These are phyloP conservation scores for Murina feae DNA, from an alignment of 2,113 vertebrate genomes.

Conservation along the genomic window DNA sequence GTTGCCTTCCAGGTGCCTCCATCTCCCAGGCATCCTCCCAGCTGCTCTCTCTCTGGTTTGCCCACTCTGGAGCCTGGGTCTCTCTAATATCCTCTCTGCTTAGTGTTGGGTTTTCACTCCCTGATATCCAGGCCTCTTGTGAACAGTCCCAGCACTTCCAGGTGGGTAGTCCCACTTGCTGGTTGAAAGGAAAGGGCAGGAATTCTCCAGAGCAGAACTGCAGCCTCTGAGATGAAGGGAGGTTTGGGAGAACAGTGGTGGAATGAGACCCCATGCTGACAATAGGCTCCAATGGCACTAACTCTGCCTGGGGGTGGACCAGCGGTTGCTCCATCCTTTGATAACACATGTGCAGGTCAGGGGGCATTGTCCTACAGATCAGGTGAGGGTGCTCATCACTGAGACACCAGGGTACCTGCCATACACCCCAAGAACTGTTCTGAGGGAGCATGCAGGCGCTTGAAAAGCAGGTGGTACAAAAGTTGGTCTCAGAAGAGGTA, in stretches of 20 bases:
- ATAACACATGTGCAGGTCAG: neutral
- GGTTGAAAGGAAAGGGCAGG: neutral
- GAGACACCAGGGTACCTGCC: neutral
- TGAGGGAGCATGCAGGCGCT: neutral
- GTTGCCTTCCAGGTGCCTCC: neutral
- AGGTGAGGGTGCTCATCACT: neutral
- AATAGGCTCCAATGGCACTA: neutral
- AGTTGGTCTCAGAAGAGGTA: neutral
- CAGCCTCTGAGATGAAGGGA: neutral
- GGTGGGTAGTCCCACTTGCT: neutral
- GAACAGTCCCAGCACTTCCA: neutral
- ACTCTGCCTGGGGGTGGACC: neutral
- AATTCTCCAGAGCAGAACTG: neutral
- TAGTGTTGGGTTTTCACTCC: neutral
- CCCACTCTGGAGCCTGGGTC: neutral
- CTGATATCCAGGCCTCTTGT: neutral
- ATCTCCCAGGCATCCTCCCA: neutral
- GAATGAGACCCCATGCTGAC: neutral
- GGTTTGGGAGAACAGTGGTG: neutral
- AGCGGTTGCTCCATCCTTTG: neutral
- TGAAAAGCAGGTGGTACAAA: slow-evolving; percentile 17
- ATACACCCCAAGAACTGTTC: neutral
- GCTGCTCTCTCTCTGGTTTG: neutral
- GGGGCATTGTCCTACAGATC: neutral
- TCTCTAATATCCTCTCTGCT: neutral